Base-by-base conservation (phyloP, 1,140 invertebrate species). In the Arctopsyche grandis region DNA sequence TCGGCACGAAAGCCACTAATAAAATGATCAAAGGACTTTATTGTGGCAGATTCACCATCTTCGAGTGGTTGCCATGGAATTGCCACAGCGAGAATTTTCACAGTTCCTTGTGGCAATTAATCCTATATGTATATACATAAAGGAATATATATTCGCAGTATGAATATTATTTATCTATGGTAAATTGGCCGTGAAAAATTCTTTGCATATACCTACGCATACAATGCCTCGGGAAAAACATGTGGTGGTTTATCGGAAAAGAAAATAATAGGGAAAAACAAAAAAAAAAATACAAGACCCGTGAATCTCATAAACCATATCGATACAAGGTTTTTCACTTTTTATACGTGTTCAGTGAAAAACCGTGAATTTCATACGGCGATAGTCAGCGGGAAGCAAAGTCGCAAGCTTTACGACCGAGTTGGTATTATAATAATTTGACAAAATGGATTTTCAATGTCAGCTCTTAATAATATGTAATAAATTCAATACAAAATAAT, bases 281-380 rank as follows among this genome's bases (percentile, higher is more conserved):
- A 52, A 52, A 52, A 52, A 46, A 52, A 52, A 52, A 52, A 52
- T 12, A 52, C 63, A 66, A 24, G 24, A 60, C 58, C 58, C 16
- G 58, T 24, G 71, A 78, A 78, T 69, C 76, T 77, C 80, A 75
- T 81, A 81, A 81, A 81, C 80, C 76, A 78, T 78, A 81, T 63
- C 69, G 70, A 52, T 78, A 81, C 80, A 81, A 81, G 80, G 43
- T 75, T 81, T 81, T 81, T 78, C 80, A 78, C 76, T 81, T 78
- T 80, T 79, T 81, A 56, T 73, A 69, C 60, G 71, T 73, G 10
- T 43, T 22, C 56, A 44, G 60, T 26, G 56, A 22, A 38, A 21
- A 44, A 46, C 70, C 29, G 44, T 63, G 79, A 78, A 63, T 77
- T 80, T 78, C 76, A 77, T 74, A 44, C 22, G 19, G 22, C n/a